Conservation (phyloP, 2,888 invertebrate species). For the Opisthograptis luteolata region DNA sequence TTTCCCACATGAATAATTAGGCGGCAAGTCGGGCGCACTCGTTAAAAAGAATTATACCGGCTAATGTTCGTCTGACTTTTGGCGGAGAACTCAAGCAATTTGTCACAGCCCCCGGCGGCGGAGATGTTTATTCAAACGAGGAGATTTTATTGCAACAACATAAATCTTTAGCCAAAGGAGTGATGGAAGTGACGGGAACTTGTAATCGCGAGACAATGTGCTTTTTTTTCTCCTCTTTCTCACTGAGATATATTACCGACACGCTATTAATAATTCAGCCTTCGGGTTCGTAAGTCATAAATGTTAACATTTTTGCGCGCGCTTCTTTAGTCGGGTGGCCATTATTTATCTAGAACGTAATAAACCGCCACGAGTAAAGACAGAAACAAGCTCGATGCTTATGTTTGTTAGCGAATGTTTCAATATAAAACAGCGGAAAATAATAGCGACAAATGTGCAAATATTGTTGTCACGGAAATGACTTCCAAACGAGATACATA, state of each 20-base stretch:
- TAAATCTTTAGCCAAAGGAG: conserved; percentile 71
- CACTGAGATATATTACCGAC: conserved; percentile 39
- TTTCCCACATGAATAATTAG: conserved; percentile 69
- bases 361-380: conserved; percentile 34
- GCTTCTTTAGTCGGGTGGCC: conserved; percentile 32
- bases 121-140: conserved; percentile 82
- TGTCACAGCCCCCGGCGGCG: conserved; percentile 68
- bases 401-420: conserved; percentile 33
- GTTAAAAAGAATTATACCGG: conserved; percentile 76
- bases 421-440: conserved; percentile 14
- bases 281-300: conserved; percentile 40
- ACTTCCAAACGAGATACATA: conserved; percentile 46
- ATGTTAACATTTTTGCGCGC: conserved; percentile 38
- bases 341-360: conserved; percentile 38
- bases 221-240: conserved; percentile 30
- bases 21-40: conserved; percentile 59
- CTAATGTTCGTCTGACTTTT: conserved; percentile 73
- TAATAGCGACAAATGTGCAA: conserved; percentile 30
- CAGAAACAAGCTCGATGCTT: conserved; percentile 33
- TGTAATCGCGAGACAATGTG: conserved; percentile 68
- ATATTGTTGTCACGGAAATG: conserved; percentile 33
- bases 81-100: conserved; percentile 71
- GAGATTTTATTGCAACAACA: conserved; percentile 80
- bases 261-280: conserved; percentile 45
- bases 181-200: conserved; percentile 69